Conservation (phyloP, 2,888 invertebrate species). For the Seira musarum region DNA sequence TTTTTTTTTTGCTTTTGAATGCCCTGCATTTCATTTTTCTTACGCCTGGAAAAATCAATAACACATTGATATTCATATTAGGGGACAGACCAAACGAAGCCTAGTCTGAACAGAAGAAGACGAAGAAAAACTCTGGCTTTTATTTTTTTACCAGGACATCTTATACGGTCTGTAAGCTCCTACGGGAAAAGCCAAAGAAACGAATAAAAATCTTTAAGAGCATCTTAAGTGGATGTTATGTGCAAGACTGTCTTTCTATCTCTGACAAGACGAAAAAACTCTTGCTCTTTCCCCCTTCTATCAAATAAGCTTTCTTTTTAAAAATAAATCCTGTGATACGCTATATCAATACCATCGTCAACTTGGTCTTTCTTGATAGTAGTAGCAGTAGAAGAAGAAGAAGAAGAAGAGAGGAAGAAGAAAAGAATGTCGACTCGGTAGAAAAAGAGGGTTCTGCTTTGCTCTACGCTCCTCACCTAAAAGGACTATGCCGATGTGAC, state of each 20-base stretch:
- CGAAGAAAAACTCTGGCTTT: no score
- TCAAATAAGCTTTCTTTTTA: slow-evolving; percentile 3
- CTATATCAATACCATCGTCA: neutral
- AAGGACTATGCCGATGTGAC: no score
- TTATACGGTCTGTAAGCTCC: slow-evolving; percentile 9
- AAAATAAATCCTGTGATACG: neutral
- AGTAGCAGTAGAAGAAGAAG: neutral
- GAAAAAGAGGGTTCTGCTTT: no score
- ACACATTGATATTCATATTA: slow-evolving; percentile 58
- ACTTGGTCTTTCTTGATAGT: no score
- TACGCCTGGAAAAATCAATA: slow-evolving; percentile 57
- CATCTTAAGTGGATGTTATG: slow-evolving; percentile 53
- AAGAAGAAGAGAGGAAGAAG: neutral
- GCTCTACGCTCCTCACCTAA: no score
- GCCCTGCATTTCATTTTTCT: no score
- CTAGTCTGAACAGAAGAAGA: neutral
- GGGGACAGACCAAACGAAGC: slow-evolving; percentile 39
- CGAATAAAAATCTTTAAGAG: slow-evolving; percentile 32
- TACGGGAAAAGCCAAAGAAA: neutral
- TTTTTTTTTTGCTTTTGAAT: no score
- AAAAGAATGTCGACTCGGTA: slow-evolving; percentile 18
- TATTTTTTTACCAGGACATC: neutral
- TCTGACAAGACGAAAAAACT: neutral
- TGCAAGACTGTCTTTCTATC: slow-evolving; percentile 24
- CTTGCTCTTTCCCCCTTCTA: slow-evolving; percentile 8